Percentiles rank a stretch among this genome's conserved stretches.
phyloP scores from a whole-genome alignment of 2,888 invertebrate genomes.

The Xylota segnis region DNA sequence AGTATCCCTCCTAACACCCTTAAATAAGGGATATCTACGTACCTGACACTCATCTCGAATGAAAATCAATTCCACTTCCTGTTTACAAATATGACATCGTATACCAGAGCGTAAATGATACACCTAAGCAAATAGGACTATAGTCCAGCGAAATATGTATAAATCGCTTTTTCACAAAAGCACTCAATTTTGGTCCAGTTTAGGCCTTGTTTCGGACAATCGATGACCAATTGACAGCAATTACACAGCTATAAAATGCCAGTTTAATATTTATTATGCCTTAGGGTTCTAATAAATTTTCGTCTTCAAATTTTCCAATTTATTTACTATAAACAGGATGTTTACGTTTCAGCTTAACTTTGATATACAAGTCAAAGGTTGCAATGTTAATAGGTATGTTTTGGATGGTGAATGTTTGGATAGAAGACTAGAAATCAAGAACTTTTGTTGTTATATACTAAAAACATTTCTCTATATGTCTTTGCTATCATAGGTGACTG shows the following conservation, averaged over 20 bases:
- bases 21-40: too few relatives aligned
- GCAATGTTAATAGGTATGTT: not conserved
- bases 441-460: too few relatives aligned
- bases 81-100: not conserved
- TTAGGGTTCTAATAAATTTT: conserved; percentile 50
- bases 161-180: conserved; percentile 30
- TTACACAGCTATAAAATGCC: conserved; percentile 62
- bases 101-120: not conserved
- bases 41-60: not conserved
- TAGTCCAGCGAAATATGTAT: not conserved
- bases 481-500: too few relatives aligned
- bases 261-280: conserved; percentile 49
- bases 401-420: too few relatives aligned
- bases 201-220: conserved; percentile 50
- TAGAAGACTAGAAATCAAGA: too few relatives aligned
- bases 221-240: conserved; percentile 71
- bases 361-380: not conserved
- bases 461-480: too few relatives aligned
- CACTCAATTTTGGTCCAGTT: conserved; percentile 51
- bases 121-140: not conserved
- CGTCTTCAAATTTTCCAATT: conserved; percentile 65
- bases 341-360: conserved; percentile 28
- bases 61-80: not conserved
- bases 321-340: conserved; percentile 34
- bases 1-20: too few relatives aligned